phyloP scores from a whole-genome alignment of 1,140 invertebrate genomes.

The Archegozetes longisetosus region DNA sequence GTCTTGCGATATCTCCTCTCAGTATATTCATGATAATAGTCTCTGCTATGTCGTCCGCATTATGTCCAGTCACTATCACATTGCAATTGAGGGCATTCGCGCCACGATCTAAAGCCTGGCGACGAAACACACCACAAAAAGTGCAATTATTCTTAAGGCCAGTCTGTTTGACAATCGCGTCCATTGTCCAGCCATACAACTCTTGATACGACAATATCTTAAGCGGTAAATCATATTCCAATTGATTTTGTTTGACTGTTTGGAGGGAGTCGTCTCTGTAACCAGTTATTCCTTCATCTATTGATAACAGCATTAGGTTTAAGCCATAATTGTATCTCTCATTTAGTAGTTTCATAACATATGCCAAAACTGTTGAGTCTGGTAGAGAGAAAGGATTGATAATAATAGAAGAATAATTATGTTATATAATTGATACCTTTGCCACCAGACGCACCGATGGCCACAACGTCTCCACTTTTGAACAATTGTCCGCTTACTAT shows the following conservation, averaged over 20 bases:
- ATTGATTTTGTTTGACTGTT: constrained; percentile 83
- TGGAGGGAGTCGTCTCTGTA: constrained; percentile 88
- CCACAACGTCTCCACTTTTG: constrained; percentile 66
- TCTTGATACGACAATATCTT: constrained; percentile 97
- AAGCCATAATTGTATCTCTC: constrained; percentile 79
- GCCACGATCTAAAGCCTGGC: constrained; percentile 88
- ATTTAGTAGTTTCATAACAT: constrained; percentile 80
- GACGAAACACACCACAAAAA: constrained; percentile 91
- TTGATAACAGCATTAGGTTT: constrained; percentile 78
- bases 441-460: constrained; percentile 90
- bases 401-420: constrained; percentile 11
- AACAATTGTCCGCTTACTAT: constrained; percentile 74
- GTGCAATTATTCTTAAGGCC: constrained; percentile 98
- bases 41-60: constrained; percentile 99
- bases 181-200: constrained; percentile 99
- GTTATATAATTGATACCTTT: constrained; percentile 48
- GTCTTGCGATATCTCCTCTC: constrained; percentile 82
- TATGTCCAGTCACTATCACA: constrained; percentile 91
- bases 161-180: constrained; percentile 86
- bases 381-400: background rate
- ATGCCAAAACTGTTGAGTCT: constrained; percentile 92
- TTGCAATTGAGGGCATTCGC: constrained; percentile 69
- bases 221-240: constrained; percentile 81
- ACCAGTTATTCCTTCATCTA: constrained; percentile 94
- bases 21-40: constrained; percentile 96